phyloP scores from a whole-genome alignment of 1,140 invertebrate species.

The Adoxophyes honmai region DNA sequence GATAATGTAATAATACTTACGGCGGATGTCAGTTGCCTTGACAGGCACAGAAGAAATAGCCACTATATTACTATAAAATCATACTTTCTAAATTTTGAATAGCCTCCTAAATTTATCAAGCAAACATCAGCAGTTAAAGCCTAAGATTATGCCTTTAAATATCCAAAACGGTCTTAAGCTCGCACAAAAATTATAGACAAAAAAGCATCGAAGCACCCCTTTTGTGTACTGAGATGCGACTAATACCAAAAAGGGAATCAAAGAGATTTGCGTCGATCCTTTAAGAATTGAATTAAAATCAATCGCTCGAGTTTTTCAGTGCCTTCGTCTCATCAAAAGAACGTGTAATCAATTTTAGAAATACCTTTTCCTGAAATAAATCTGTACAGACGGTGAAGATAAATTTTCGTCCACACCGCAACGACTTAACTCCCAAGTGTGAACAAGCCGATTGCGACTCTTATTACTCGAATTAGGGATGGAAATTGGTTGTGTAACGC shows the following conservation, averaged over 20 bases:
- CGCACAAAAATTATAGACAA: background rate
- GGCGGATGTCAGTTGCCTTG: no score
- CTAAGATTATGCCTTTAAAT: no score
- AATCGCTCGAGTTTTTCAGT: slow-evolving; percentile 36
- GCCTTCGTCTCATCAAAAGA: slow-evolving; percentile 56
- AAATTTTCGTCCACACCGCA: background rate
- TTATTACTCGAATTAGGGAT: background rate
- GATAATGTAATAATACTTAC: no score
- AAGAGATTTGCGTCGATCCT: slow-evolving; percentile 31
- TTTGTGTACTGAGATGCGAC: slow-evolving; percentile 45
- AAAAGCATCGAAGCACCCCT: slow-evolving; percentile 1
- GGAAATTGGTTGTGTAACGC: background rate
- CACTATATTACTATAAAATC: no score
- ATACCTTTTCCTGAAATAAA: slow-evolving; percentile 60
- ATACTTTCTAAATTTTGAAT: no score
- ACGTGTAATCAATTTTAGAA: slow-evolving; percentile 74
- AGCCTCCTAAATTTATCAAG: no score
- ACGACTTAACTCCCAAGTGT: background rate
- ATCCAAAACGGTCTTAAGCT: no score
- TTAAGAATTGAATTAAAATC: slow-evolving; percentile 62
- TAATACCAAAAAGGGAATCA: slow-evolving; percentile 51
- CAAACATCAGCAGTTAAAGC: no score
- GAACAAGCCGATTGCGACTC: slow-evolving; percentile 12
- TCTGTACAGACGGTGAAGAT: slow-evolving; percentile 33
- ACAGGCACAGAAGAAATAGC: no score